A percentile compares a stretch with the other conserved stretches of the same genome.
Conservation (phyloP, 1,140 invertebrate species). For the Zaprionus gabonicus region DNA sequence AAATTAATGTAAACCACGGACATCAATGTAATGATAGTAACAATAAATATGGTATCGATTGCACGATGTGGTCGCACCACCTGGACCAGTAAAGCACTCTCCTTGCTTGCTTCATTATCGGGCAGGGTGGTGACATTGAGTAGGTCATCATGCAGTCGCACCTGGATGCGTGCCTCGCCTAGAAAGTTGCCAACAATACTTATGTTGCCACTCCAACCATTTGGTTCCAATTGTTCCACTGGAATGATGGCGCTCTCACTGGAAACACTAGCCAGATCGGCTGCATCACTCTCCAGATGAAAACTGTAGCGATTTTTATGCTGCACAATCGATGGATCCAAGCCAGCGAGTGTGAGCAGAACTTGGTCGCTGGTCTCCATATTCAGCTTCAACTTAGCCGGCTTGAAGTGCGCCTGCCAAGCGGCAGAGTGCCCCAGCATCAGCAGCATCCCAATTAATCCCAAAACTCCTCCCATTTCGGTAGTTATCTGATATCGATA, state of each 20-base stretch:
- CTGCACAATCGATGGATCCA: slow-evolving; percentile 20
- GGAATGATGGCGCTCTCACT: slow-evolving; percentile 49
- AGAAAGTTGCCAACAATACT: slow-evolving; percentile 55
- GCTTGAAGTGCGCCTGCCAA: slow-evolving; percentile 61
- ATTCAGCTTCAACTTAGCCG: slow-evolving; percentile 29
- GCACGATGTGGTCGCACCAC: slow-evolving; percentile 87
- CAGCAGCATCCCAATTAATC: slow-evolving; percentile 16
- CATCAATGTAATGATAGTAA: slow-evolving; percentile 91
- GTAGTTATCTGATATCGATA: no score
- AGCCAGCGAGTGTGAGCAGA: slow-evolving; percentile 28
- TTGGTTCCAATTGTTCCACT: slow-evolving; percentile 19
- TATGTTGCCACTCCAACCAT: slow-evolving; percentile 59
- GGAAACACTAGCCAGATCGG: slow-evolving; percentile 55
- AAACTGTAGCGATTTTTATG: slow-evolving; percentile 56
- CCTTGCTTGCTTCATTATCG: slow-evolving; percentile 34
- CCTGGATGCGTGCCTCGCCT: slow-evolving; percentile 57
- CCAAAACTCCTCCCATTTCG: background rate
- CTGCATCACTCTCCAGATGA: slow-evolving; percentile 43
- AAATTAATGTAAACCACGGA: slow-evolving; percentile 96
- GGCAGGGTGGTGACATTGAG: slow-evolving; percentile 41
- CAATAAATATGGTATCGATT: slow-evolving; percentile 91
- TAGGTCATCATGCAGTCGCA: slow-evolving; percentile 46
- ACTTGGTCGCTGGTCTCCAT: slow-evolving; percentile 48
- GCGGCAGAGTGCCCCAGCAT: slow-evolving; percentile 15
- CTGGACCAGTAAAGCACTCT: slow-evolving; percentile 83